A percentile compares a stretch with the other conserved stretches of the same genome.
These are phyloP conservation scores for Tenthredo amoena DNA, from an alignment of 2,888 invertebrate species.

Conservation along the genomic window DNA sequence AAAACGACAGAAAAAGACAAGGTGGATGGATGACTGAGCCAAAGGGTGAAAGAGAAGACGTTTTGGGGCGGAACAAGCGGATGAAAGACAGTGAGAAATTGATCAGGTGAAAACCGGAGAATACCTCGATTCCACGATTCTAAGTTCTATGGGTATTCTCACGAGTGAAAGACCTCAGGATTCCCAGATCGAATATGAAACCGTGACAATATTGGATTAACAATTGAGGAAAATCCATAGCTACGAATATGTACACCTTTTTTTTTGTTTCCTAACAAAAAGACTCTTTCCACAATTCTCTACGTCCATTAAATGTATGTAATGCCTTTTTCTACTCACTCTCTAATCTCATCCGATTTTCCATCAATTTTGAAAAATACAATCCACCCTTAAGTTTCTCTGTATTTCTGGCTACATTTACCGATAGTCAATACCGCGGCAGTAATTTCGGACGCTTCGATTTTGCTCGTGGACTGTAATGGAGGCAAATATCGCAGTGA, in stretches of 20 bases:
- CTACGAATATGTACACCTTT: neutral
- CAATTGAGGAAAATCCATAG: neutral
- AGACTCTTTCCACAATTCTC: neutral
- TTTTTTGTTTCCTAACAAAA: neutral
- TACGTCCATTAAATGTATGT: neutral
- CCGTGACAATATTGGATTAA: slow-evolving; percentile 1
- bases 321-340: neutral
- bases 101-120: slow-evolving; percentile 41
- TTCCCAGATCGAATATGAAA: slow-evolving; percentile 7
- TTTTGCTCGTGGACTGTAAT: neutral
- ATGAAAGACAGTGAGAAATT: slow-evolving; percentile 44
- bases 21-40: slow-evolving; percentile 39
- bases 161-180: neutral
- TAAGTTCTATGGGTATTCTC: slow-evolving; percentile 13
- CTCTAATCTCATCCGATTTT: neutral
- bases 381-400: neutral
- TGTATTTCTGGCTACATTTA: neutral
- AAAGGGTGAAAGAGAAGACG: slow-evolving; percentile 43
- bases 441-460: neutral
- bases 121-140: slow-evolving; percentile 14
- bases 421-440: neutral
- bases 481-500: neutral
- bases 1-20: slow-evolving; percentile 37
- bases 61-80: slow-evolving; percentile 39
- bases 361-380: neutral